Conservation (phyloP, 1,140 invertebrate genomes). For the Orchestia grillus region DNA sequence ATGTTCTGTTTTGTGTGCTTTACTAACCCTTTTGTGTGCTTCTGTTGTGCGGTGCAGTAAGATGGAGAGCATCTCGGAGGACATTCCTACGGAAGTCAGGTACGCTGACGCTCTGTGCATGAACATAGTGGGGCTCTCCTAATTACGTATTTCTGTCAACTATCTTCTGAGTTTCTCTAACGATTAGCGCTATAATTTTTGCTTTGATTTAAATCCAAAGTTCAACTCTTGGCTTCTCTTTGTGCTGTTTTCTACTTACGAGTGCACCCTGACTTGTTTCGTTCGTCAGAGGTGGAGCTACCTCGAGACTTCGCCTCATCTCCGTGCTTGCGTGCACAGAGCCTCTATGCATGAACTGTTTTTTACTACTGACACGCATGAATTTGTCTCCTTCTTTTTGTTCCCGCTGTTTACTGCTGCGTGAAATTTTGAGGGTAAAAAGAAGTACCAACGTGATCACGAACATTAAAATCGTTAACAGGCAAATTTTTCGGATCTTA, state of each 20-base stretch:
- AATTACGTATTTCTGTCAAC: neutral
- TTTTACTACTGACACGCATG: neutral
- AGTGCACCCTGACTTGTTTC: neutral
- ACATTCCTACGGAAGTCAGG: neutral
- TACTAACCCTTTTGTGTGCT: neutral
- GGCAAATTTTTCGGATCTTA: no score
- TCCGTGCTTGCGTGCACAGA: neutral
- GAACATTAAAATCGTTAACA: no score
- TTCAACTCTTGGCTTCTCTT: neutral
- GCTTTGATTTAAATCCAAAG: neutral
- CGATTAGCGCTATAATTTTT: neutral
- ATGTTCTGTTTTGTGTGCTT: neutral
- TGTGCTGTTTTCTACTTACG: neutral
- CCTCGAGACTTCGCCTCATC: neutral
- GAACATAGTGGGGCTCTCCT: neutral
- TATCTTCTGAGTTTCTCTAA: neutral
- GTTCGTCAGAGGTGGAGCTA: neutral
- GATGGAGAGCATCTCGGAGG: conserved; percentile 49
- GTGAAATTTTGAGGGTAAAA: no score
- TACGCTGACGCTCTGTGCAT: neutral
- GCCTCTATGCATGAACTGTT: neutral
- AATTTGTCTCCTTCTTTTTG: neutral
- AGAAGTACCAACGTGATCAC: no score
- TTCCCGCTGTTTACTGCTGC: no score
- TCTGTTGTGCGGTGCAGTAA: conserved; percentile 10